Base-by-base conservation (phyloP, 64 coral and sea anemone species). In the Cladopsammia gracilis region DNA sequence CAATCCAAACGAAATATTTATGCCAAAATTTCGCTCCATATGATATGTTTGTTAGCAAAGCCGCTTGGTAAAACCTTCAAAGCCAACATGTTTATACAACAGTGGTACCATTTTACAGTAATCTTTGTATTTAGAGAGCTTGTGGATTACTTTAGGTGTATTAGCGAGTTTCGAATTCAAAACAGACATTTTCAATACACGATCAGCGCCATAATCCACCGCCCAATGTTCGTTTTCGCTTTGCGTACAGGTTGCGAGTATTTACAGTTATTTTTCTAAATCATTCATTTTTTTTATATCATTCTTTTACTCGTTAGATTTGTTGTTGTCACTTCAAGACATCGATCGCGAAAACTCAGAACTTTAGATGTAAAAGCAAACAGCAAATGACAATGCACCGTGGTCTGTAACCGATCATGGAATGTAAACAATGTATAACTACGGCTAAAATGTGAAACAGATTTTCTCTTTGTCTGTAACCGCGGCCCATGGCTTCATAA, bases 381-480 rank as follows among this genome's bases (percentile, higher is more conserved):
- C 80, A 84, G 80, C 42, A 22, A 50, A 50, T 20, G 13, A 78
- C 7, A 18, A 62, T 13, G 53, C 12, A 12, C 53, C 19, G 20
- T 64, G 58, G 7, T 43, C 43, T n/a, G 5, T 19, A 10, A 12
- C 45, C 80, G 8, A 49, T 84, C 7, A 46, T 67, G 80, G 80
- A 84, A 84, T 84, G 80, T 67, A 84, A 84, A 84, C 80, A 84
- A 84, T 84, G 44, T 75, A 34, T 19, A 19, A 18, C 14, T 13
- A 43, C 72, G 47, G 46, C 20, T 72, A 24, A 11, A 34, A 64
- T 19, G 61, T 64, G 5, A 18, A 8, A 64, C 61, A 64, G 61
- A 64, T 64, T 4, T 64, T 19, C 19, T 64, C 12, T 64, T 64
- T 50, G 34, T 50, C 19, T 49, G 47, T 48, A 75, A 18, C 43